Evolutionary conservation across 2,113 vertebrate genomes (phyloP).

Genomic region (Butastur rufipennis): DNA sequence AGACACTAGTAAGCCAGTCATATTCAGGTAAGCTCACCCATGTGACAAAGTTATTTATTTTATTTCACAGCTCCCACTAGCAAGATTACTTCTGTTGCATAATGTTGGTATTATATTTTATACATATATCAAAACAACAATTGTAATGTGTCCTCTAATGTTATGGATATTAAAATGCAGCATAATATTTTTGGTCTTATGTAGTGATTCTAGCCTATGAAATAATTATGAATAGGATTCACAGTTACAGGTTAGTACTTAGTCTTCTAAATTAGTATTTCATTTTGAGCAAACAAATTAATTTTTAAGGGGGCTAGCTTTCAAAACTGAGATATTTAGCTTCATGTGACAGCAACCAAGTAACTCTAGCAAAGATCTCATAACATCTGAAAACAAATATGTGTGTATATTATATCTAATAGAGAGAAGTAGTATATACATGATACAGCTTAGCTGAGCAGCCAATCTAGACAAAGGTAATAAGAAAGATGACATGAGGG

Average conservation of each 20-base stretch:
- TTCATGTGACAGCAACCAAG: neutral
- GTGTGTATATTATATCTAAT: accelerated
- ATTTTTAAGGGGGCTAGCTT: neutral
- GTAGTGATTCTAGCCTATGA: neutral
- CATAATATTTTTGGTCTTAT: neutral
- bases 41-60: neutral
- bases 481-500: too few species aligned
- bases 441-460: neutral
- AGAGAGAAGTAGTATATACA: neutral
- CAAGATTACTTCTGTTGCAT: neutral
- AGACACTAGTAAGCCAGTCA: neutral
- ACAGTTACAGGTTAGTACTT: neutral
- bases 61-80: neutral
- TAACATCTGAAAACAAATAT: neutral
- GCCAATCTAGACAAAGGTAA: neutral
- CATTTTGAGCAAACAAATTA: neutral
- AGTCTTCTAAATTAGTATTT: neutral
- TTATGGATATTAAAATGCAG: neutral
- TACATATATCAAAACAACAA: neutral
- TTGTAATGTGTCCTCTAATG: neutral
- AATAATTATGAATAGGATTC: neutral
- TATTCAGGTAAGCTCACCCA: neutral
- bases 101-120: neutral
- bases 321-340: neutral
- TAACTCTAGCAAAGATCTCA: neutral